These are phyloP conservation scores for Sialis lutaria DNA, from an alignment of 2,888 invertebrate species.

Conservation along the genomic window DNA sequence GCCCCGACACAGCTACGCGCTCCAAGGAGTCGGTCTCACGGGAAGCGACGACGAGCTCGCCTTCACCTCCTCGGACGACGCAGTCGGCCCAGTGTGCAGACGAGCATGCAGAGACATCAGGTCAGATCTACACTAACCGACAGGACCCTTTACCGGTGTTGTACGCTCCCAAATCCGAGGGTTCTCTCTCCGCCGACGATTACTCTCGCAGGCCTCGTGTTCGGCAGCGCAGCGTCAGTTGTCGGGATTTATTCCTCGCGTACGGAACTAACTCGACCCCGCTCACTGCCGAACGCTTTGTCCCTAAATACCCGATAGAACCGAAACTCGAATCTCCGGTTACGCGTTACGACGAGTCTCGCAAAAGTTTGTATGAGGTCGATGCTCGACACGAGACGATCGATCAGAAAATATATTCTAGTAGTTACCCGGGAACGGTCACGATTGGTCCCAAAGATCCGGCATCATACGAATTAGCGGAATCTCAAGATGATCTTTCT, in stretches of 20 bases:
- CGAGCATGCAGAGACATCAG: conserved; percentile 1
- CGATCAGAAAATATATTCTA: conserved; percentile 63
- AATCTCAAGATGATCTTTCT: conserved; percentile 71
- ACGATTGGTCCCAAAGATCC: conserved; percentile 43
- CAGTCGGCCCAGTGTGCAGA: conserved; percentile 17
- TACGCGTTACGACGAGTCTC: conserved; percentile 52
- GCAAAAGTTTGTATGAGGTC: conserved; percentile 41
- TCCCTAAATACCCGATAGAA: conserved; percentile 22
- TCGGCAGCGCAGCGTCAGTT: conserved; percentile 68
- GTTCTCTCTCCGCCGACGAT: conserved; percentile 20
- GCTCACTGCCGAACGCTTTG: conserved; percentile 15
- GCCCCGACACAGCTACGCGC: conserved; percentile 39
- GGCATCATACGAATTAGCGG: conserved; percentile 42
- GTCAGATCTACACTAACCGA: conserved; percentile 17
- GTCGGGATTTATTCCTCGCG: conserved; percentile 65
- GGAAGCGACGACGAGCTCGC: conserved; percentile 21
- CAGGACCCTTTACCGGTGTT: conserved; percentile 11
- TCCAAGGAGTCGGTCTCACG: conserved; percentile 17
- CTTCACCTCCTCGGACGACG: conserved; percentile 25
- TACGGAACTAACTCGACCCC: conserved; percentile 38
- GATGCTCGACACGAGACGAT: conserved; percentile 50
- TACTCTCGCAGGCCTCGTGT: conserved; percentile 27
- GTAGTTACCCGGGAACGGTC: conserved; percentile 70
- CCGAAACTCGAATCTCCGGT: conserved; percentile 47
- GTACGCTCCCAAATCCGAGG: conserved; percentile 28